Evolutionary conservation across 2,797 vertebrate species (phyloP).

Genomic region (Limosa lapponica): DNA sequence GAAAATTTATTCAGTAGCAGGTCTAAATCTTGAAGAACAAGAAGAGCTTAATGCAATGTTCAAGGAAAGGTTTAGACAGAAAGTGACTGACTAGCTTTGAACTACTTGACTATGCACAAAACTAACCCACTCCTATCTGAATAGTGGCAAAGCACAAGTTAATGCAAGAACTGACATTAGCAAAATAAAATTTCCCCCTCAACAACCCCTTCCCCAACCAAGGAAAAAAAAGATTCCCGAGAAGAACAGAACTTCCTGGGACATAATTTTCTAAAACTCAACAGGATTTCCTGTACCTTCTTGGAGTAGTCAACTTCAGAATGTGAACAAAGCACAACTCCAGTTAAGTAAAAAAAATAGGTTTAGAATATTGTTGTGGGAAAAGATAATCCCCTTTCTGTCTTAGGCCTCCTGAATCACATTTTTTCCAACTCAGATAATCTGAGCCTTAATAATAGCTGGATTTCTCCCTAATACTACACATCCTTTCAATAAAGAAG

Average conservation of each 20-base stretch:
- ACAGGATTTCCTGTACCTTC: neutral
- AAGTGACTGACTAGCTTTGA: neutral
- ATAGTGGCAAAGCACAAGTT: neutral
- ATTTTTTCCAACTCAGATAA: neutral
- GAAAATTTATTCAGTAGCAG: neutral
- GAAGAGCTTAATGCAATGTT: neutral
- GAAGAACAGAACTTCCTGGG: neutral
- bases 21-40: neutral
- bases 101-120: neutral
- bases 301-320: neutral
- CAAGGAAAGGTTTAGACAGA: neutral
- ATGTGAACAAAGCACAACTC: neutral
- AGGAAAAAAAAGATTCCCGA: neutral
- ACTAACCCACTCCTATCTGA: neutral
- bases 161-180: neutral
- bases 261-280: neutral
- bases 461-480: neutral
- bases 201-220: fast-evolving
- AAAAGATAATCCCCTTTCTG: neutral
- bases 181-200: neutral
- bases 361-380: neutral
- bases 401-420: neutral
- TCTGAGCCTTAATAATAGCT: neutral
- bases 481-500: neutral
- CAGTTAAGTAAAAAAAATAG: neutral